phyloP scores from a whole-genome alignment of 2,113 vertebrate genomes.

The Cavia aperea region DNA sequence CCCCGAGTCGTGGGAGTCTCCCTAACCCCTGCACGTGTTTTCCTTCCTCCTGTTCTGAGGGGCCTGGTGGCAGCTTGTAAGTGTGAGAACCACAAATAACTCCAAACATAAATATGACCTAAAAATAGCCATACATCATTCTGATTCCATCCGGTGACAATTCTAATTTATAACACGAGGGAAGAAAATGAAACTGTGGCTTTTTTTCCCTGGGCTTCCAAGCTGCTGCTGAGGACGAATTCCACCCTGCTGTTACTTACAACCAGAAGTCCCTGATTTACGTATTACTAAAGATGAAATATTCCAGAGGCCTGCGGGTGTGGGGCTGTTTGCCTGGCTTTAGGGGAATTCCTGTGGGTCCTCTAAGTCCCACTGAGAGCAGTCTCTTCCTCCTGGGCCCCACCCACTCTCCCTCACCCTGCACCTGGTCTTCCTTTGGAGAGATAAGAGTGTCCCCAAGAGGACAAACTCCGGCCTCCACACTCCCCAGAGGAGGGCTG shows the following conservation, averaged over 20 bases:
- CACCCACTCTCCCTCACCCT: neutral
- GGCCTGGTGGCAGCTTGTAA: neutral
- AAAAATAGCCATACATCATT: slow-evolving; percentile 38
- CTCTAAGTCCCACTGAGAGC: rapidly evolving
- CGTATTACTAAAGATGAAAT: neutral
- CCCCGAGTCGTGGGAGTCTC: neutral
- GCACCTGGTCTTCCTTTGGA: neutral
- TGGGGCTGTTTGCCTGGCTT: rapidly evolving
- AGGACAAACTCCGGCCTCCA: neutral
- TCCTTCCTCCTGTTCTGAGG: neutral
- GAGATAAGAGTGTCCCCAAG: neutral
- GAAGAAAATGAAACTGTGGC: slow-evolving; percentile 28
- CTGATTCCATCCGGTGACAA: slow-evolving; percentile 28
- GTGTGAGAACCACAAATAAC: slow-evolving; percentile 15
- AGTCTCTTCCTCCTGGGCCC: neutral
- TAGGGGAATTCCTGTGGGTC: neutral
- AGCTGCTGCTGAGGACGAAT: slow-evolving; percentile 29
- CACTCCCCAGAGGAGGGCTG: neutral
- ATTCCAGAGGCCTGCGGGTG: neutral
- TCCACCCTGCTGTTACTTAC: neutral
- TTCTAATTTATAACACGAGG: slow-evolving; percentile 51
- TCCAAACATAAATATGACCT: slow-evolving; percentile 41
- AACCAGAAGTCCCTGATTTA: slow-evolving; percentile 38
- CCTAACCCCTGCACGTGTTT: rapidly evolving
- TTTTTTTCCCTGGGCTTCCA: neutral